phyloP scores from a whole-genome alignment of 1,140 invertebrate genomes.

The Mizuhopecten yessoensis region DNA sequence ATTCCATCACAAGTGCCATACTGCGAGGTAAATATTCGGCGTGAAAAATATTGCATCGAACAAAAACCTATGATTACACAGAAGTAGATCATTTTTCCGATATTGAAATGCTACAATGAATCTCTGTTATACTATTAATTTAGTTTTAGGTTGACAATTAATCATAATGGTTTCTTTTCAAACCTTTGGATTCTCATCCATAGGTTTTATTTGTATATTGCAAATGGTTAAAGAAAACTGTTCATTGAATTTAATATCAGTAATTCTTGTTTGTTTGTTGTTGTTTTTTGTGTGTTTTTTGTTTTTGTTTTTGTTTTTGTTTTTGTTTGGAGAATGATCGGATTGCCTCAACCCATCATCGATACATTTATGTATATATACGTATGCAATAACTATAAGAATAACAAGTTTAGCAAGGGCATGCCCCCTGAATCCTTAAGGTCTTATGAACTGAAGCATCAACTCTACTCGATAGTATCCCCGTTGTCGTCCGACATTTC shows the following conservation, averaged over 20 bases:
- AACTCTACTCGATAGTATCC: too few species aligned
- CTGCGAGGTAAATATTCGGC: neutral
- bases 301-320: too few species aligned
- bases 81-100: neutral
- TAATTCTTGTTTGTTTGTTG: too few species aligned
- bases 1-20: neutral
- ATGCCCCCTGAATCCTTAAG: too few species aligned
- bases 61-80: neutral
- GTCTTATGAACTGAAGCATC: too few species aligned
- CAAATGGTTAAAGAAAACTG: neutral
- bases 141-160: neutral
- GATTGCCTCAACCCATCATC: neutral
- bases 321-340: too few species aligned
- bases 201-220: neutral
- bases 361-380: neutral
- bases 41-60: constrained; percentile 8
- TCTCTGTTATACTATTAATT: neutral
- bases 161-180: neutral
- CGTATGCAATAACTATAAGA: too few species aligned
- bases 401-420: too few species aligned
- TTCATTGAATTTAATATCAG: neutral
- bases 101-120: neutral
- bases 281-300: too few species aligned
- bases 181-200: neutral
- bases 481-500: too few species aligned